These are phyloP conservation scores for Asbolus verrucosus DNA, from an alignment of 1,140 invertebrate genomes.

Conservation along the genomic window DNA sequence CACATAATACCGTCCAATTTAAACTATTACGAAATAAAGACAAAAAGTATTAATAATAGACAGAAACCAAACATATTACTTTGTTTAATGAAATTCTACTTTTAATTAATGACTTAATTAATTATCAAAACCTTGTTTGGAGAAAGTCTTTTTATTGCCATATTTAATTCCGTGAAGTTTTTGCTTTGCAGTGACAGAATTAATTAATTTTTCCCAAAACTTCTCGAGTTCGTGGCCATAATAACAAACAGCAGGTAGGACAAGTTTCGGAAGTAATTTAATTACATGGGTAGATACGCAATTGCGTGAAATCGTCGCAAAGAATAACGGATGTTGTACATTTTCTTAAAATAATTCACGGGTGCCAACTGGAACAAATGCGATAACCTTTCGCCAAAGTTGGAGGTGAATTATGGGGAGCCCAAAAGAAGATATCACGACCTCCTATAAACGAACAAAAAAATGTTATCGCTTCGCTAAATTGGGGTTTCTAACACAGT, in stretches of 20 bases:
- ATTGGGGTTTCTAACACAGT: constrained; percentile 16
- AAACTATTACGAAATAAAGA: constrained; percentile 9
- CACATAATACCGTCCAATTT: constrained; percentile 18
- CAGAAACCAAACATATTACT: constrained; percentile 1
- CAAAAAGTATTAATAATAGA: constrained; percentile 28
- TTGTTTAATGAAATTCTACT: constrained; percentile 24
- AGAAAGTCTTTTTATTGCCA: constrained; percentile 31
- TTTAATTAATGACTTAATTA: constrained; percentile 37
- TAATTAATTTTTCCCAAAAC: constrained; percentile 27
- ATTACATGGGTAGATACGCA: constrained; percentile 9
- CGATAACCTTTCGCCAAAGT: constrained; percentile 4
- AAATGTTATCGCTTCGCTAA: not conserved
- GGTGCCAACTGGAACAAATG: constrained; percentile 5
- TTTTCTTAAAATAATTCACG: not conserved
- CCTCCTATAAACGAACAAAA: constrained; percentile 7
- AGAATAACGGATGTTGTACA: no score
- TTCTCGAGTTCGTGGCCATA: constrained; percentile 12
- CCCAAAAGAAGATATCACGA: not conserved
- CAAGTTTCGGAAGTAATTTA: constrained; percentile 6
- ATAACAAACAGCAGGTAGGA: constrained; percentile 27
- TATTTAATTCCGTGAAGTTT: constrained; percentile 19
- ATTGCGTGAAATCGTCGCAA: no score
- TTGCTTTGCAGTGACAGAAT: constrained; percentile 3
- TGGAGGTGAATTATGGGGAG: constrained; percentile 4
- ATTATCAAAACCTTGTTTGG: constrained; percentile 4